Conservation (phyloP, 37 sponge, comb jelly and placozoan species). For the Beroe ovata region DNA sequence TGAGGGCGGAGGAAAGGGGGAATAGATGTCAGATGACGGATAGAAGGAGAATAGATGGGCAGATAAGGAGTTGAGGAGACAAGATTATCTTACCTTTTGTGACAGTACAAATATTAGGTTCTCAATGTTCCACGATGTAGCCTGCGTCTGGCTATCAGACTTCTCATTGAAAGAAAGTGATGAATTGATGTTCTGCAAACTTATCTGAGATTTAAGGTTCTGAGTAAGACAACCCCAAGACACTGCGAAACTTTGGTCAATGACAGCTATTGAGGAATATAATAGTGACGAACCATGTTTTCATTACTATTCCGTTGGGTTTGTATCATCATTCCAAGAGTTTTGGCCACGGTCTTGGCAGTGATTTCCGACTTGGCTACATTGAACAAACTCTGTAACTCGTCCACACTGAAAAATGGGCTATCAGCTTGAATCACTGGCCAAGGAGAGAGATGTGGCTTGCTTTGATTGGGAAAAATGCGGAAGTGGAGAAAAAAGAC, state of each 20-base stretch:
- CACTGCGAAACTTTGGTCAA: too few relatives aligned
- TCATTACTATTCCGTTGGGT: background rate
- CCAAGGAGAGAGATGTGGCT: too few relatives aligned
- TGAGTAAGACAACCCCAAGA: background rate
- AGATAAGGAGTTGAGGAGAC: background rate
- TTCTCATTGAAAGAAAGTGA: slow-evolving; percentile 44
- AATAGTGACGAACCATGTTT: slow-evolving; percentile 36
- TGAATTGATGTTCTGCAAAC: slow-evolving; percentile 66
- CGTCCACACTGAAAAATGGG: slow-evolving; percentile 69
- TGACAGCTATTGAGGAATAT: too few relatives aligned
- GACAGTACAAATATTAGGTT: slow-evolving; percentile 73
- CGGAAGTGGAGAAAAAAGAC: too few relatives aligned
- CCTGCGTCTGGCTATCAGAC: slow-evolving; percentile 66
- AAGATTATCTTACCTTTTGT: slow-evolving; percentile 71
- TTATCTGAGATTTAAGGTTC: background rate
- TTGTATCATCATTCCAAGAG: slow-evolving; percentile 74
- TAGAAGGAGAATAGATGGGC: too few relatives aligned
- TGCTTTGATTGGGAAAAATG: too few relatives aligned
- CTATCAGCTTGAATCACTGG: too few relatives aligned
- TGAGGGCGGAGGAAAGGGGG: too few relatives aligned
- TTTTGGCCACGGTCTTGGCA: slow-evolving; percentile 76
- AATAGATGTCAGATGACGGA: too few relatives aligned
- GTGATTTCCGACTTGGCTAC: slow-evolving; percentile 75
- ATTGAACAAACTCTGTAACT: slow-evolving; percentile 80
- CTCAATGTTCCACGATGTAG: slow-evolving; percentile 83